These are phyloP conservation scores for Pampus argenteus DNA, from an alignment of 2,797 vertebrate genomes.

Conservation along the genomic window DNA sequence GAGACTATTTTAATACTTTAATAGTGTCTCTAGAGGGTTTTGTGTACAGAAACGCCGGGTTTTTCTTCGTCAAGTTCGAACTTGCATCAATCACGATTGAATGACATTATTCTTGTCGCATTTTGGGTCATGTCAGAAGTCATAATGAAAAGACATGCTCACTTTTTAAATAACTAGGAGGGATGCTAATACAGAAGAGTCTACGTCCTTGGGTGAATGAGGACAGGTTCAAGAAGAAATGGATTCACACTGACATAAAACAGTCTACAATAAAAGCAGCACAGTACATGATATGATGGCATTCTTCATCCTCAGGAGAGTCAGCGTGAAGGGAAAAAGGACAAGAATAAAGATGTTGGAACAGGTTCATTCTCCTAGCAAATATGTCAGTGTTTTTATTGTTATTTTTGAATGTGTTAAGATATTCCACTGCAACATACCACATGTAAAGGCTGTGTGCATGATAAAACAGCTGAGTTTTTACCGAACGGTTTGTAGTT, in stretches of 20 bases:
- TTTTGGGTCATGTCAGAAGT: constrained; percentile 90
- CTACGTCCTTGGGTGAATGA: constrained; percentile 81
- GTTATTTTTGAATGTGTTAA: constrained; percentile 58
- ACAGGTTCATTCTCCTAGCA: constrained; percentile 61
- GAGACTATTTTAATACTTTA: constrained; percentile 62
- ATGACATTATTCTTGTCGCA: constrained; percentile 86
- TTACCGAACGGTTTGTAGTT: constrained; percentile 45
- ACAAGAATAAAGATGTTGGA: constrained; percentile 75
- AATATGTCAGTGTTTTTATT: constrained; percentile 58
- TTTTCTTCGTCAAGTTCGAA: constrained; percentile 82
- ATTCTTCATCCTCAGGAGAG: constrained; percentile 77
- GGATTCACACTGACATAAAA: constrained; percentile 76
- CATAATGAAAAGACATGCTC: constrained; percentile 85
- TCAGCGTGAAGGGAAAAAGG: constrained; percentile 70
- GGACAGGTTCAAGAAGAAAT: constrained; percentile 81
- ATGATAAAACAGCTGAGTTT: constrained; percentile 54
- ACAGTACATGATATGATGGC: constrained; percentile 68
- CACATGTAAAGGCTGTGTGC: constrained; percentile 39
- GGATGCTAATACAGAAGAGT: constrained; percentile 78
- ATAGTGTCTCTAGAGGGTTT: constrained; percentile 81
- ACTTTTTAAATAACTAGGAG: constrained; percentile 87
- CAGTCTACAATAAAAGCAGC: constrained; percentile 75
- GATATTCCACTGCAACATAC: constrained; percentile 53
- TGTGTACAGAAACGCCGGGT: constrained; percentile 83
- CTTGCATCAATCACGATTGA: constrained; percentile 84